Percentiles rank a stretch among this genome's conserved stretches.
Evolutionary conservation across 2,888 invertebrate genomes (phyloP).

Genomic region (Pristionchus maxplancki): DNA sequence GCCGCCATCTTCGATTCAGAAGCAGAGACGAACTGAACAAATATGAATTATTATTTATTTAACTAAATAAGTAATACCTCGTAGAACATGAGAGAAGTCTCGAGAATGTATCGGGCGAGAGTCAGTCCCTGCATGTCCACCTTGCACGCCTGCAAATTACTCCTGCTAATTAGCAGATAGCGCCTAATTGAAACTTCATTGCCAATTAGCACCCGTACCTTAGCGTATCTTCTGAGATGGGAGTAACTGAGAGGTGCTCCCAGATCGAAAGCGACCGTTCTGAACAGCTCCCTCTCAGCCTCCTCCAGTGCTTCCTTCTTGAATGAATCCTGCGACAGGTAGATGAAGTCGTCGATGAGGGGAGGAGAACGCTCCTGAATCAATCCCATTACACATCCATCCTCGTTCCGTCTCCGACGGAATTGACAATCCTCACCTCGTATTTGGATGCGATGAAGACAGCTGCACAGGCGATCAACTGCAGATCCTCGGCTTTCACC

Average conservation of each 20-base stretch:
- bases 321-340: conserved; percentile 97
- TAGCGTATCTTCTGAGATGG: conserved; percentile 93
- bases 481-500: conserved; percentile 84
- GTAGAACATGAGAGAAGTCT: conserved; percentile 94
- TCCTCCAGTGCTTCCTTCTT: conserved; percentile 86
- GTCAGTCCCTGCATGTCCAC: conserved; percentile 92
- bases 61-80: conserved; percentile 80
- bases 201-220: conserved; percentile 76
- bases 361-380: conserved; percentile 92
- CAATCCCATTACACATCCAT: not conserved
- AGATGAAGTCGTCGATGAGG: conserved; percentile 93
- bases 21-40: conserved; percentile 82
- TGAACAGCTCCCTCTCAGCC: conserved; percentile 91
- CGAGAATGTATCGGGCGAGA: conserved; percentile 93
- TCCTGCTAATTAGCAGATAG: not conserved
- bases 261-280: conserved; percentile 90
- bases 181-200: not conserved
- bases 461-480: conserved; percentile 93
- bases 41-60: not conserved
- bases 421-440: conserved; percentile 85
- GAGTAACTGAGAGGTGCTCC: conserved; percentile 97
- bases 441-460: conserved; percentile 95
- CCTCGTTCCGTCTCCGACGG: too few relatives aligned
- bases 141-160: conserved; percentile 61
- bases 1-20: conserved; percentile 90